phyloP scores from a whole-genome alignment of 2,797 vertebrate species.

The Sebastes baramenuke region DNA sequence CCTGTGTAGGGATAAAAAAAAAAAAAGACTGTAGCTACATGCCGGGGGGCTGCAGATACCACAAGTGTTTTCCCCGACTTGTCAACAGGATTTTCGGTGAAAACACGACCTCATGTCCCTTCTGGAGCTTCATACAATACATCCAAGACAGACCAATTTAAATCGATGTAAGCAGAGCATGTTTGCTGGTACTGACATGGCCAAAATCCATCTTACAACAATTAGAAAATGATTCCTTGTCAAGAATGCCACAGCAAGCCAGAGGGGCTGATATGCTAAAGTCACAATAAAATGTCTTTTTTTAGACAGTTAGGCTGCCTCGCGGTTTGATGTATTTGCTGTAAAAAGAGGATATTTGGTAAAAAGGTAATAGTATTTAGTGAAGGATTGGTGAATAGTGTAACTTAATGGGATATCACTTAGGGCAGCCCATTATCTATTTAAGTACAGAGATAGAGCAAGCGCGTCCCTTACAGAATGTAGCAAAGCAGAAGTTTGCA shows the following conservation, averaged over 20 bases:
- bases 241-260: constrained; percentile 30
- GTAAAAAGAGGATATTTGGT: background rate
- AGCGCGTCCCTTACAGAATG: too few species aligned
- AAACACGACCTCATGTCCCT: constrained; percentile 14
- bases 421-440: too few species aligned
- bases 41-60: background rate
- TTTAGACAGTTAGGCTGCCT: constrained; percentile 7
- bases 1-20: background rate
- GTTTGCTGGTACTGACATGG: constrained; percentile 33
- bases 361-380: background rate
- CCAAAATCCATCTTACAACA: constrained; percentile 31
- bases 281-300: constrained; percentile 13
- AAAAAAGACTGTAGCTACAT: background rate
- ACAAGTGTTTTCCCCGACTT: constrained; percentile 5
- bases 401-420: background rate
- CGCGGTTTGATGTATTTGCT: constrained; percentile 11
- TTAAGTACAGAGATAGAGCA: too few species aligned
- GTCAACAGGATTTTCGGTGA: constrained; percentile 16
- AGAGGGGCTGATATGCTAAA: constrained; percentile 26
- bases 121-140: constrained; percentile 19
- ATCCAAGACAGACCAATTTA: constrained; percentile 46
- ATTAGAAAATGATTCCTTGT: constrained; percentile 52
- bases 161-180: constrained; percentile 33
- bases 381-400: background rate
- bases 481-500: background rate